Conservation (phyloP, 2,888 invertebrate species). For the Andricus curvator region DNA sequence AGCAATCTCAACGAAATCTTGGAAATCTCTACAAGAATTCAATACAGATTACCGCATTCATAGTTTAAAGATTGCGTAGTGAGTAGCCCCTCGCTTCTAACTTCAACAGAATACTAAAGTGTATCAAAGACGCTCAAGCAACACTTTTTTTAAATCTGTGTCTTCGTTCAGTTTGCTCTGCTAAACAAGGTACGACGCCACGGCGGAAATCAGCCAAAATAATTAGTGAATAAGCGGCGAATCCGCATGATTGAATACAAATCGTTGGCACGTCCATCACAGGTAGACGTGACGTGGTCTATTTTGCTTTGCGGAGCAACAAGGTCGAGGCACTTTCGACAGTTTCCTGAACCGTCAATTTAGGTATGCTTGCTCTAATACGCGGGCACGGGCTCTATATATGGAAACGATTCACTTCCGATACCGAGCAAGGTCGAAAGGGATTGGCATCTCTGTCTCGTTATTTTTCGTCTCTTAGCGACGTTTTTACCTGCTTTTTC, state of each 20-base stretch:
- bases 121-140: not conserved
- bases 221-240: not conserved
- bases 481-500: constrained; percentile 40
- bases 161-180: not conserved
- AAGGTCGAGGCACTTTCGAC: constrained; percentile 47
- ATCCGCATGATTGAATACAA: not conserved
- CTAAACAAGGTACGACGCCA: not conserved
- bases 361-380: constrained; percentile 37
- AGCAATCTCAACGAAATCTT: no score
- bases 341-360: constrained; percentile 48
- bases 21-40: no score
- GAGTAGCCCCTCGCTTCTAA: not conserved
- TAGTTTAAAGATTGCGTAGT: no score
- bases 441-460: constrained; percentile 47
- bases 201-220: not conserved
- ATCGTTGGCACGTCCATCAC: not conserved
- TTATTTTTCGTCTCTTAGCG: constrained; percentile 22
- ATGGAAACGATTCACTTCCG: constrained; percentile 52
- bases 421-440: constrained; percentile 51
- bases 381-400: constrained; percentile 35
- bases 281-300: not conserved
- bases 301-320: not conserved
- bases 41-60: no score
- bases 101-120: not conserved
- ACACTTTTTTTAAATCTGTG: not conserved